A percentile compares a stretch with the other conserved stretches of the same genome.
Conservation (phyloP, 2,888 invertebrate species). For the Portevinia maculata region DNA sequence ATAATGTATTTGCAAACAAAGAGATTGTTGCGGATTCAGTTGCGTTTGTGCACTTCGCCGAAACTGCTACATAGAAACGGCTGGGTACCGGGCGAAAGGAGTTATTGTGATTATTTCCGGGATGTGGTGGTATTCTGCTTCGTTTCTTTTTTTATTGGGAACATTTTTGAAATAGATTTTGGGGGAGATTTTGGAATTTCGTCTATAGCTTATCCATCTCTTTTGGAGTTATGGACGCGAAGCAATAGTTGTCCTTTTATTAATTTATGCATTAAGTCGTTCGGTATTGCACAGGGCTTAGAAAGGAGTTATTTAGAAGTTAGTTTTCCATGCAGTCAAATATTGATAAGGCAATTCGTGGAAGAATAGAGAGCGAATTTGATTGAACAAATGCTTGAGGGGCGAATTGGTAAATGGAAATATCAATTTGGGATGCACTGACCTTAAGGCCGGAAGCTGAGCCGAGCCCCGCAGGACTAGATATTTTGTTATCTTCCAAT, state of each 20-base stretch:
- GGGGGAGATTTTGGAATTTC: neutral
- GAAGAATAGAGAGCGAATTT: neutral
- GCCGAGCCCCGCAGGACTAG: too few relatives aligned
- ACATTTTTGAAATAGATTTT: conserved; percentile 1
- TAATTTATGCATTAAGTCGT: conserved; percentile 3
- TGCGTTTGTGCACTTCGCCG: neutral
- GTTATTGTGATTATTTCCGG: conserved; percentile 49
- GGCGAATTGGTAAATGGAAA: neutral
- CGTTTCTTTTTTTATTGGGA: neutral
- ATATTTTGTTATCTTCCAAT: too few relatives aligned
- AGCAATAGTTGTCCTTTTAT: neutral
- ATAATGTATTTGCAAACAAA: conserved; percentile 12
- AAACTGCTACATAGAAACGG: conserved; percentile 2
- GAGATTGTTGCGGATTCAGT: conserved; percentile 26
- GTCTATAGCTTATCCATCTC: conserved; percentile 7
- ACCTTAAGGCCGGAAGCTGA: too few relatives aligned
- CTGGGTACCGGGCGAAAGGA: neutral
- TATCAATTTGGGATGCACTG: neutral
- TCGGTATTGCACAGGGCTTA: neutral
- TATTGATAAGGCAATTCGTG: neutral
- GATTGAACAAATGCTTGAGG: neutral
- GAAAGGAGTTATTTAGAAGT: neutral
- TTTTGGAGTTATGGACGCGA: neutral
- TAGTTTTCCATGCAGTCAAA: neutral
- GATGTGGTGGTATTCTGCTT: neutral